Conservation (phyloP, 2,113 vertebrate species). For the Heterotilapia buettikoferi region DNA sequence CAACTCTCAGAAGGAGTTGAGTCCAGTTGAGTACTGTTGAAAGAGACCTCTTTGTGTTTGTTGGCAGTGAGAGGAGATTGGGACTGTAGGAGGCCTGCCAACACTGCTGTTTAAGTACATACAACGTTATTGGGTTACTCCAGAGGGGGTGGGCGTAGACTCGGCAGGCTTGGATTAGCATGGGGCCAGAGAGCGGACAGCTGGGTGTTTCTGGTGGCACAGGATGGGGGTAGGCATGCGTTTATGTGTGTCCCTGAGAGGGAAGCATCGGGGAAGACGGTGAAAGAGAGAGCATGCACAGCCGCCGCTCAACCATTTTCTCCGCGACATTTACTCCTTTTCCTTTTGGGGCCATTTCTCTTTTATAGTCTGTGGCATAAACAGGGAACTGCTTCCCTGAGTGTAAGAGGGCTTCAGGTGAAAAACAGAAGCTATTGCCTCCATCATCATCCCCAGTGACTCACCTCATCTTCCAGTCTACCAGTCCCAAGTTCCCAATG, state of each 20-base stretch:
- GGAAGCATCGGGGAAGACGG: neutral
- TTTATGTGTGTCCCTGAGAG: neutral
- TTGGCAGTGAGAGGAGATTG: constrained; percentile 64
- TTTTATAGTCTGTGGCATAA: constrained; percentile 36
- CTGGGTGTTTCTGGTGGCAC: constrained; percentile 37
- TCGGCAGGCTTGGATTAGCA: constrained; percentile 8
- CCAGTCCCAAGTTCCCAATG: constrained; percentile 11
- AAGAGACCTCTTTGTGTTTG: constrained; percentile 62
- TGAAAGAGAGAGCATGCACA: neutral
- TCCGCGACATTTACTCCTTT: constrained; percentile 14
- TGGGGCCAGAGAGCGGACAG: constrained; percentile 23
- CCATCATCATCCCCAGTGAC: constrained; percentile 35
- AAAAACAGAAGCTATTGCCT: constrained; percentile 40
- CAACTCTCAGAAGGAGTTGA: constrained; percentile 58
- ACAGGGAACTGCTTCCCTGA: neutral
- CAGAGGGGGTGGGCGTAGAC: constrained; percentile 63
- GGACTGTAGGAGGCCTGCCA: constrained; percentile 62
- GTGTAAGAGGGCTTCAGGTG: constrained; percentile 25
- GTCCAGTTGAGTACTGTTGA: constrained; percentile 39
- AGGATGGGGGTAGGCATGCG: neutral
- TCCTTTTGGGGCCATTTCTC: constrained; percentile 26
- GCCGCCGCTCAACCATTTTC: constrained; percentile 2
- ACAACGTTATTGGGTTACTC: constrained; percentile 76
- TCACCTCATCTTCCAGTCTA: constrained; percentile 37
- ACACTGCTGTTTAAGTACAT: constrained; percentile 76